Conservation (phyloP, 2,797 vertebrate species). For the Silurus aristotelis region DNA sequence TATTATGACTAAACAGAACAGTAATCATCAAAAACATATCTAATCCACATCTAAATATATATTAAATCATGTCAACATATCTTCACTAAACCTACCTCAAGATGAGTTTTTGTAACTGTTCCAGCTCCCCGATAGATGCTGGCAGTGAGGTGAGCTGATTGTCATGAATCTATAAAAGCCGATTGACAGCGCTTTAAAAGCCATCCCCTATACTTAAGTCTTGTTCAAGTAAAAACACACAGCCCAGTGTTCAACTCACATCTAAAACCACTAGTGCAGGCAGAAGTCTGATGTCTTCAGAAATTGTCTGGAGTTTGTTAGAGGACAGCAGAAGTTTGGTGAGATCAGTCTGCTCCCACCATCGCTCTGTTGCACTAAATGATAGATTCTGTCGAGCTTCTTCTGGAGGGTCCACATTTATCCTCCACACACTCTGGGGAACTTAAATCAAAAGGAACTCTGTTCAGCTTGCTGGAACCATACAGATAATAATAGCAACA, state of each 20-base stretch:
- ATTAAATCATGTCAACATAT: not conserved
- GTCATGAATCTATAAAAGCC: slow-evolving; percentile 83
- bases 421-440: slow-evolving; percentile 86
- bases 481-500: not conserved
- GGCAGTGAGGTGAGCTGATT: slow-evolving; percentile 87
- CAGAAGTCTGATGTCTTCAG: slow-evolving; percentile 85
- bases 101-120: slow-evolving; percentile 88
- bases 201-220: not conserved
- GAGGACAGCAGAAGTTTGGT: slow-evolving; percentile 90
- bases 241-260: slow-evolving; percentile 72
- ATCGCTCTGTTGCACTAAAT: slow-evolving; percentile 82
- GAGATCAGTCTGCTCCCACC: slow-evolving; percentile 96
- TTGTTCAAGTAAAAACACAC: not conserved
- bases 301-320: slow-evolving; percentile 84
- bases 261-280: slow-evolving; percentile 84
- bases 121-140: slow-evolving; percentile 80
- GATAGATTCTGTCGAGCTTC: slow-evolving; percentile 81
- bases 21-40: not conserved
- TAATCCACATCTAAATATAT: too few relatives aligned
- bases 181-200: slow-evolving; percentile 11
- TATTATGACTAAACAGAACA: slow-evolving; percentile 78
- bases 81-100: slow-evolving; percentile 76
- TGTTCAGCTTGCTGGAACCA: not conserved
- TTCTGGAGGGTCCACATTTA: slow-evolving; percentile 87
- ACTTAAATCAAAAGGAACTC: slow-evolving; percentile 68